Base-by-base conservation (phyloP, 1,140 invertebrate genomes). In the Macrotrachela quadricornifera region DNA sequence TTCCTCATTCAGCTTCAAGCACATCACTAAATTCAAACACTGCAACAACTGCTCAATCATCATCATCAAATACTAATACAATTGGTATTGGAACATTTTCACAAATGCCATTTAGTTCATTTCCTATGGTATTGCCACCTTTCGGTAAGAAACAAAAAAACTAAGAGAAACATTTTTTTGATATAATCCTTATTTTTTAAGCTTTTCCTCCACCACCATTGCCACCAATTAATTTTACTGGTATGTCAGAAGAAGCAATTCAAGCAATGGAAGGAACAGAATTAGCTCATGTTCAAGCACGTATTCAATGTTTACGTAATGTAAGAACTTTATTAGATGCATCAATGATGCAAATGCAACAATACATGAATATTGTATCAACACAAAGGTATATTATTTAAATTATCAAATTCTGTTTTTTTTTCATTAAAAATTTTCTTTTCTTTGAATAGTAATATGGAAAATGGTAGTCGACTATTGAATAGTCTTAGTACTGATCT, bases 291-390 rank as follows among this genome's bases (percentile, higher is more conserved):
- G 75, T 95, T 30, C 86, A 94, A 65, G 85, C 86, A 9, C 74
- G 92, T 54, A 79, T 97, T 49, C 77, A 80, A 65, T 79, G 80
- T 62, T 70, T 92, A 21, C 72, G 78, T 45, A 85, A 91, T 69
- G 85, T 92, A 57, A 80, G 83, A 66, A 72, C 80, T 1, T 76
- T 92, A 66, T 64, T 92, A 55, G 85, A 91, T 70, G 82, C 84
- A 18, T 83, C 85, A 42, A 79, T 84, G 54, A 66, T 84, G 18
- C 77, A 88, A 66, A 85, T 91, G 77, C 78, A 83, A 58, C 85
- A 91, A 65, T 90, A 90, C 68, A 79, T 78, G 49, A 72, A 75
- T 48, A 63, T 71, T 18, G 46, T 44, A 46, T 21, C 51, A 15
- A 44, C 51, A 16, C 37, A 14, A 40, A 52, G 50, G 50, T 52